Conservation (phyloP, 2,113 vertebrate species). For the Triplophysa dalaica region DNA sequence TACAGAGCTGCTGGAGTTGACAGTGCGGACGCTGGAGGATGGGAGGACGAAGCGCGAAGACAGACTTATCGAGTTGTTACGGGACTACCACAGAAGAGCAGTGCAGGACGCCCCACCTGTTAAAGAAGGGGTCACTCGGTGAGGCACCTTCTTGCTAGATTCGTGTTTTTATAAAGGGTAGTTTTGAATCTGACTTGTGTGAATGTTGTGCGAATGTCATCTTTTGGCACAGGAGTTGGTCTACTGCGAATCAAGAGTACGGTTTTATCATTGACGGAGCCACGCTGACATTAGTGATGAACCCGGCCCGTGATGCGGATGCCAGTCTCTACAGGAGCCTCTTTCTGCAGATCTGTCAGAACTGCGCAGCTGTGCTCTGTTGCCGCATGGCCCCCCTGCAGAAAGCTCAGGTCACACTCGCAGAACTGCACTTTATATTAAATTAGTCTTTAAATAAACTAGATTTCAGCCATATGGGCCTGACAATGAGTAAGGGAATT, state of each 20-base stretch:
- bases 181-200: not conserved
- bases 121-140: conserved; percentile 81
- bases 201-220: not conserved
- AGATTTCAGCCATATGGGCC: too few relatives aligned
- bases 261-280: conserved; percentile 95
- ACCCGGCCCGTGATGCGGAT: conserved; percentile 79
- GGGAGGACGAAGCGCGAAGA: conserved; percentile 77
- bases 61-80: conserved; percentile 84
- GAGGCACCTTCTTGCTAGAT: not conserved
- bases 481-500: too few relatives aligned
- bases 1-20: conserved; percentile 92
- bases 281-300: conserved; percentile 88
- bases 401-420: conserved; percentile 88
- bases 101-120: conserved; percentile 80
- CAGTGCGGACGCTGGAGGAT: conserved; percentile 80
- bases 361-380: conserved; percentile 91
- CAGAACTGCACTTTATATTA: not conserved
- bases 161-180: not conserved
- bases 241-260: conserved; percentile 79
- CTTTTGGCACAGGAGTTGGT: conserved; percentile 81
- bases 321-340: conserved; percentile 86
- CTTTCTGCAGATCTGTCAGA: conserved; percentile 94
- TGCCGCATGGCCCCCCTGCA: conserved; percentile 97
- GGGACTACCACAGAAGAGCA: conserved; percentile 88
- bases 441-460: not conserved